Base-by-base conservation (phyloP, 2,888 invertebrate species). In the Pristionchus mayeri region DNA sequence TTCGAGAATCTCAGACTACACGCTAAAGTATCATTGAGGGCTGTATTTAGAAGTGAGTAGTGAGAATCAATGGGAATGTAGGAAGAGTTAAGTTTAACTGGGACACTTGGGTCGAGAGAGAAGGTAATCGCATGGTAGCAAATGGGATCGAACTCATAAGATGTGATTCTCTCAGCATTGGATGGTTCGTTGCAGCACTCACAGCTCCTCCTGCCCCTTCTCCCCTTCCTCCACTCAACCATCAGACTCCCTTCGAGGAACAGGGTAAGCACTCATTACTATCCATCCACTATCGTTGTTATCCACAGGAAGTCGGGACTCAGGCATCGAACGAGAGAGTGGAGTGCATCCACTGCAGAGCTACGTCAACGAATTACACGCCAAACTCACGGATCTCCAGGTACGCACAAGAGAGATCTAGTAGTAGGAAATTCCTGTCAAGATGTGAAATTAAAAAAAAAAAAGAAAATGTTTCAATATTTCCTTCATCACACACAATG, bases 331-430 rank as follows among this genome's bases (percentile, higher is more conserved):
- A 48, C 44, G 63, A 9, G 48, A 82, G 63, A 24, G 3, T 24
- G 34, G 13, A 18, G 75, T 54, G 2, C 84, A 84, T 52, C 84
- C 84, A 0, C 44, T 84, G n/a, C 6, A n/a, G 54, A 50, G 50
- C 18, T 84, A 75, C 40, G 75, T 84, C 52, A 84, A 54, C 37
- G 84, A 84, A 52, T 18, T 71, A 3, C 75, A 71, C 30, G 18
- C 13, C n/a, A 71, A 75, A 57, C 75, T 84, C 52, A 84, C 84
- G 3, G 84, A 84, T 67, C 48, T 48, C 3, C 82, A 82, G 48
- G 82, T 82, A 18, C n/a, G n/a, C n/a, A n/a, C n/a, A n/a, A n/a
- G n/a, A n/a, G n/a, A n/a, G n/a, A n/a, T n/a, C n/a, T n/a, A n/a
- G n/a, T n/a, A n/a, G n/a, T n/a, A n/a, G n/a, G n/a, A n/a, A n/a